Conservation (phyloP, 2,888 invertebrate species). For the Rhagonycha fulva region DNA sequence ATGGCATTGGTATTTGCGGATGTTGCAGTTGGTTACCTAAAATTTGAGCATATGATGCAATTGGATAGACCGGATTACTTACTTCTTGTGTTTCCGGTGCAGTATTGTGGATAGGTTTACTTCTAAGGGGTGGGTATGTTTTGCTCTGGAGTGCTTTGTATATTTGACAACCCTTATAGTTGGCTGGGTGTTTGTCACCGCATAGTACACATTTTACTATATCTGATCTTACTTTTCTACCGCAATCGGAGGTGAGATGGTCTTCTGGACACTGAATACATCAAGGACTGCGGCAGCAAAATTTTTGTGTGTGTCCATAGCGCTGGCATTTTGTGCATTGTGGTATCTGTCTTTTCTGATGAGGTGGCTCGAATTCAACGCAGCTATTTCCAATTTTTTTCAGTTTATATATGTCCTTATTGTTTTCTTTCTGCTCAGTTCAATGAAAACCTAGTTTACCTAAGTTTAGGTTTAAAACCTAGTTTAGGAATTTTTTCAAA, state of each 20-base stretch:
- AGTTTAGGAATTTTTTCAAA: too few relatives aligned
- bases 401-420: conserved; percentile 19
- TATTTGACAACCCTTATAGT: conserved; percentile 7
- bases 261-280: conserved; percentile 31
- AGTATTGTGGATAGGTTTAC: background rate
- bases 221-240: background rate
- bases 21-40: background rate
- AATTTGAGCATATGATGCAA: background rate
- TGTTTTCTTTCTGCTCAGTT: conserved; percentile 4
- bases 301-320: too few relatives aligned
- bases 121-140: background rate
- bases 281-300: conserved; percentile 7
- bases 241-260: conserved; percentile 18
- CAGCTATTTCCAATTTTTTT: too few relatives aligned
- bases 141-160: conserved; percentile 5
- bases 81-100: background rate
- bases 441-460: too few relatives aligned
- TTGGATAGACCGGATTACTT: background rate
- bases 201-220: conserved; percentile 9
- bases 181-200: conserved; percentile 14
- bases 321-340: too few relatives aligned
- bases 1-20: too few relatives aligned
- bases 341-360: too few relatives aligned
- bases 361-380: too few relatives aligned
- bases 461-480: too few relatives aligned